Conservation (phyloP, 2,797 vertebrate genomes). For the Phylloscopus collybita region DNA sequence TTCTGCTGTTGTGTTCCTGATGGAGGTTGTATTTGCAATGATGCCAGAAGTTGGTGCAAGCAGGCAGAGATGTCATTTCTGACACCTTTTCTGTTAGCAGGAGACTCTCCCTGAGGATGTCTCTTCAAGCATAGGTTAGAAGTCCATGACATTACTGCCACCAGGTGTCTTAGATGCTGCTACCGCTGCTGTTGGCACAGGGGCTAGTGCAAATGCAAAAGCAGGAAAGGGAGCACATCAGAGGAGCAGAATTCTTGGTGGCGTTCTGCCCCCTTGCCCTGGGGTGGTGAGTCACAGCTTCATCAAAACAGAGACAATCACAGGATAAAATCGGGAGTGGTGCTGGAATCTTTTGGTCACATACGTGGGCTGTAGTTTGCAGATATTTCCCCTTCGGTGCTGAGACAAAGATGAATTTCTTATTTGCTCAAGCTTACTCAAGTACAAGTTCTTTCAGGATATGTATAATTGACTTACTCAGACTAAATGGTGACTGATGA, state of each 20-base stretch:
- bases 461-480: background rate
- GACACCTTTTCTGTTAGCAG: background rate
- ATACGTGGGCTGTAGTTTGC: background rate
- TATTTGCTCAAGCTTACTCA: background rate
- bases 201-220: background rate
- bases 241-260: background rate
- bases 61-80: background rate
- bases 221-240: background rate
- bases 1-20: background rate
- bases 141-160: conserved; percentile 36
- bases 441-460: background rate
- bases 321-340: background rate
- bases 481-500: background rate
- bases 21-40: rapidly evolving
- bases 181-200: background rate
- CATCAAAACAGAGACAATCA: background rate
- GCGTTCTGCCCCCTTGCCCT: background rate
- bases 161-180: conserved; percentile 42
- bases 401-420: background rate
- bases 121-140: background rate
- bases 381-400: background rate
- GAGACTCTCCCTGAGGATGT: background rate
- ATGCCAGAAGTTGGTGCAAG: background rate
- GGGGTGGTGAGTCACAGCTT: background rate
- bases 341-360: background rate